Evolutionary conservation across 2,888 invertebrate genomes (phyloP).

Genomic region (Palloptera scutellata): DNA sequence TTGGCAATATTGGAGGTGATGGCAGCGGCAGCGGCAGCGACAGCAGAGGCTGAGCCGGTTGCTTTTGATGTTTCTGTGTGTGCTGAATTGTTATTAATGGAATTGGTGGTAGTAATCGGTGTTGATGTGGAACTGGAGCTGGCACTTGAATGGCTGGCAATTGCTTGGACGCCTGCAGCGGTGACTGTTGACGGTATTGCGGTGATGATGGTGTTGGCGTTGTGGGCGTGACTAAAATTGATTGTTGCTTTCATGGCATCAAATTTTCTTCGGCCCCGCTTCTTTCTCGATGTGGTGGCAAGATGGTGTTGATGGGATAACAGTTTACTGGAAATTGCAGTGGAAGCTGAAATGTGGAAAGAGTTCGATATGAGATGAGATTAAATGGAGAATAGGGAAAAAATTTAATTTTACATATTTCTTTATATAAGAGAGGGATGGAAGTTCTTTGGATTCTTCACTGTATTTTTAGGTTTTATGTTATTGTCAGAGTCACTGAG

Average conservation of each 20-base stretch:
- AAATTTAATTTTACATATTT: no score
- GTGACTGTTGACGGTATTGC: constrained; percentile 29
- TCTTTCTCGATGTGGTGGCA: constrained; percentile 21
- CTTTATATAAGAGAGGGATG: no score
- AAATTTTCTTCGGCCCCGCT: constrained; percentile 26
- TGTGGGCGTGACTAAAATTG: constrained; percentile 40
- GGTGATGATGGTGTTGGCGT: constrained; percentile 34
- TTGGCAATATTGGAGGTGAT: constrained; percentile 37
- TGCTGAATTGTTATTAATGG: constrained; percentile 4
- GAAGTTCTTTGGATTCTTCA: no score
- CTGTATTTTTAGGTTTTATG: no score
- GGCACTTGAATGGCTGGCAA: constrained; percentile 34
- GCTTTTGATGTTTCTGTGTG: background rate
- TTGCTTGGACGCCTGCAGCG: constrained; percentile 27
- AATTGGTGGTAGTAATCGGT: constrained; percentile 20
- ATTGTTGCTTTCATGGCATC: constrained; percentile 60
- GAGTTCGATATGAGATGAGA: background rate
- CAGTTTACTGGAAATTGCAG: constrained; percentile 10
- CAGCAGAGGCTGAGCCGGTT: no score
- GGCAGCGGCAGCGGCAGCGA: constrained; percentile 25
- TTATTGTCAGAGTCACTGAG: no score
- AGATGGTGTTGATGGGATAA: background rate
- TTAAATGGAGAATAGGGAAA: background rate
- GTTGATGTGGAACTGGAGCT: constrained; percentile 35
- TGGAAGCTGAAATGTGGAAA: constrained; percentile 26